Conservation (phyloP, 2,113 vertebrate species). For the Sinocyclocheilus maitianheensis region DNA sequence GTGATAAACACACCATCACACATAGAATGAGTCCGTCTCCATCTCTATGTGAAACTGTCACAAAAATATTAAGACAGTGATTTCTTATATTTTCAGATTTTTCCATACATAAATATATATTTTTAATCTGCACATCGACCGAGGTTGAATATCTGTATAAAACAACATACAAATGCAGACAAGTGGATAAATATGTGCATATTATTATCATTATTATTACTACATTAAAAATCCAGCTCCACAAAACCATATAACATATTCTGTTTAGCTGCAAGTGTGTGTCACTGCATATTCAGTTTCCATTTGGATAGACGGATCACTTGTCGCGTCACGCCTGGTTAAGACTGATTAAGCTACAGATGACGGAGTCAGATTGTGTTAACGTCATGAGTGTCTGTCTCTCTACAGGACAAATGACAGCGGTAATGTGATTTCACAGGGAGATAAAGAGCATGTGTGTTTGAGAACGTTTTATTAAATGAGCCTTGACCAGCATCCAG, state of each 20-base stretch:
- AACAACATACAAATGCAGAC: not conserved
- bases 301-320: not conserved
- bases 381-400: conserved; percentile 13
- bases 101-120: not conserved
- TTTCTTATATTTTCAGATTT: not conserved
- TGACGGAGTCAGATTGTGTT: conserved; percentile 22
- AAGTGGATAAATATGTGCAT: not conserved
- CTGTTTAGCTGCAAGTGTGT: not conserved
- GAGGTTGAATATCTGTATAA: not conserved
- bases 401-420: conserved; percentile 28
- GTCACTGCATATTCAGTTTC: not conserved
- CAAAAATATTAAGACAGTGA: not conserved
- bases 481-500: conserved; percentile 35
- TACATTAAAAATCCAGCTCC: not conserved
- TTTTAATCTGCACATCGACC: not conserved
- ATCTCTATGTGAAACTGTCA: no score
- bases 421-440: conserved; percentile 45
- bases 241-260: not conserved
- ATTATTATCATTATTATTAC: not conserved
- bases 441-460: conserved; percentile 46
- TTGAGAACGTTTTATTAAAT: conserved; percentile 47
- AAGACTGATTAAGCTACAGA: conserved; percentile 3
- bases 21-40: no score
- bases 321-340: not conserved
- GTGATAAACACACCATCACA: no score